Conservation (phyloP, 2,888 invertebrate genomes). For the Exephanes ischioxanthus region DNA sequence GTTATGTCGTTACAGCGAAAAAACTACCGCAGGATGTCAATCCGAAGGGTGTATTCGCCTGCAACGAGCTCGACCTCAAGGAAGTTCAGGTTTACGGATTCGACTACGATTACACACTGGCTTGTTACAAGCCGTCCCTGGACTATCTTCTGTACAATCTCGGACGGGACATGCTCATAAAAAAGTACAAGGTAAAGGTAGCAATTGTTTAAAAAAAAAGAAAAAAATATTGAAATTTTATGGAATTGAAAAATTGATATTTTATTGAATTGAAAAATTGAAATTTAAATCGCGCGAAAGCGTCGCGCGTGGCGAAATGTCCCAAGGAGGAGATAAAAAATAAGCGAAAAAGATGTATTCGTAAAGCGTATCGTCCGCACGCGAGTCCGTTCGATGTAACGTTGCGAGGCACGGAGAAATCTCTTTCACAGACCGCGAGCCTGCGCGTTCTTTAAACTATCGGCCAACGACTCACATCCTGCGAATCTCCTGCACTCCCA, state of each 20-base stretch:
- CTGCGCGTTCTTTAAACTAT: conserved; percentile 52
- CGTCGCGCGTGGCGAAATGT: background rate
- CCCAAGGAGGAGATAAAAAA: background rate
- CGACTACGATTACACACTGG: conserved; percentile 99
- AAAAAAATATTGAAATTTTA: background rate
- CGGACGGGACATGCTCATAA: conserved; percentile 94
- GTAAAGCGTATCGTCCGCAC: background rate
- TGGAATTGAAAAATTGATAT: conserved; percentile 4
- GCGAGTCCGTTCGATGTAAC: conserved; percentile 44
- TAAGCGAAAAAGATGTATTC: background rate
- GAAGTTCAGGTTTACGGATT: conserved; percentile 98
- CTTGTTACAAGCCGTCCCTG: conserved; percentile 96
- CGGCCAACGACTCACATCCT: conserved; percentile 51
- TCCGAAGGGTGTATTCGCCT: conserved; percentile 96
- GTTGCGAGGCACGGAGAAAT: conserved; percentile 52
- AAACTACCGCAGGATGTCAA: conserved; percentile 95
- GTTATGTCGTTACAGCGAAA: conserved; percentile 88
- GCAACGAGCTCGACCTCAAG: conserved; percentile 96
- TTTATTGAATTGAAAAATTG: too few relatives aligned
- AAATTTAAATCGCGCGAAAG: conserved; percentile 16
- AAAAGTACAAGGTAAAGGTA: conserved; percentile 92
- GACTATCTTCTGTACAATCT: conserved; percentile 96
- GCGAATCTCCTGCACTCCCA: conserved; percentile 85
- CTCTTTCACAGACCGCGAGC: conserved; percentile 50
- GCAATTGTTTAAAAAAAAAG: conserved; percentile 8